Conservation (phyloP, 2,113 vertebrate species). For the Jacana jacana region DNA sequence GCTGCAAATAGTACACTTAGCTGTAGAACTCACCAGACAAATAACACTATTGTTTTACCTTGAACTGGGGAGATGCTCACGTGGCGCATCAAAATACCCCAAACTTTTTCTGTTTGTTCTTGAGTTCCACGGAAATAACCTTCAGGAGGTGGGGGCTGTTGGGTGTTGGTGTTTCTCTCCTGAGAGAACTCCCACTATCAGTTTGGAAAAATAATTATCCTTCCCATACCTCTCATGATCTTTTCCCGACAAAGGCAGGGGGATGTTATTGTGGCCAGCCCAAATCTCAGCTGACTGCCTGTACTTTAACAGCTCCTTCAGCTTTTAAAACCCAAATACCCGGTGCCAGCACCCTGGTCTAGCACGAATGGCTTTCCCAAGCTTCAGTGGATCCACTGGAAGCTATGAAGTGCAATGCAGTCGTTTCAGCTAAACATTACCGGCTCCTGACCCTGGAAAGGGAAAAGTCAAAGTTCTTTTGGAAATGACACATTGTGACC, state of each 20-base stretch:
- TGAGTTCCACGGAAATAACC: background rate
- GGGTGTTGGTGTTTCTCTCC: background rate
- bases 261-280: background rate
- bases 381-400: background rate
- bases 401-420: background rate
- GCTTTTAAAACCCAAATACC: background rate
- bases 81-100: background rate
- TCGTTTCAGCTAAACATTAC: constrained; percentile 47
- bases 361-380: background rate
- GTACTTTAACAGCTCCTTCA: background rate
- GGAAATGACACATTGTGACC: constrained; percentile 68
- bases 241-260: background rate
- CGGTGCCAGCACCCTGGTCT: background rate
- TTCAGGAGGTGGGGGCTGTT: background rate
- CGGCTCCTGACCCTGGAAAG: constrained; percentile 53
- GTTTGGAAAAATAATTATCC: constrained; percentile 27
- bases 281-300: background rate
- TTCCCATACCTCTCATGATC: background rate
- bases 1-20: background rate
- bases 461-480: constrained; percentile 61
- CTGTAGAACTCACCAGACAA: background rate
- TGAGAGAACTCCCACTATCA: background rate
- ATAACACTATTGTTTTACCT: background rate
- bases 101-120: background rate
- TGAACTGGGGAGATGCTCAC: background rate